Percentiles rank a stretch among this genome's conserved stretches.
Conservation (phyloP, 2,797 vertebrate genomes). For the Cygnus olor region DNA sequence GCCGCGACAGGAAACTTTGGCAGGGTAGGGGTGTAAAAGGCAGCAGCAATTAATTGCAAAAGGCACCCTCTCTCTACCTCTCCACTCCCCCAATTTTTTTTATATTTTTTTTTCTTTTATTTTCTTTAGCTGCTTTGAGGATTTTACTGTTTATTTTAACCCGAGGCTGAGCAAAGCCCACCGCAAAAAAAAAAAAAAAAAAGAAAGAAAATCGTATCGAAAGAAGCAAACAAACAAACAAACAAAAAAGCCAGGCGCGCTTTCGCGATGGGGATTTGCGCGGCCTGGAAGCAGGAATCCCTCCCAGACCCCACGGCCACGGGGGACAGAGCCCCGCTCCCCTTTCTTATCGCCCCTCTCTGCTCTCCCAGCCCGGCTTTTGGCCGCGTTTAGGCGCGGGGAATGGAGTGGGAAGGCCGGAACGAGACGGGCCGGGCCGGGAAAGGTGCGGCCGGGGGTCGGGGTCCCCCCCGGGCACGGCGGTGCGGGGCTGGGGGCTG, state of each 20-base stretch:
- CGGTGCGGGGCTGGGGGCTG: neutral
- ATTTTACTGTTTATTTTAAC: neutral
- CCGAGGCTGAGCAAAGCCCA: neutral
- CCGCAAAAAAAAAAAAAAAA: neutral
- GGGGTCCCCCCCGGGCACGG: neutral
- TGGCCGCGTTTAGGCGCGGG: neutral
- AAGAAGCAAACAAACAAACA: neutral
- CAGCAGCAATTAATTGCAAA: neutral
- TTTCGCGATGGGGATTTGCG: neutral
- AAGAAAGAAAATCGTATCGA: neutral
- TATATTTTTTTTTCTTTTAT: neutral
- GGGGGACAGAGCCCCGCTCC: neutral
- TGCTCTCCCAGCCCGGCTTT: neutral
- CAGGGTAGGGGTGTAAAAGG: slow-evolving; percentile 3
- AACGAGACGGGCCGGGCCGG: neutral
- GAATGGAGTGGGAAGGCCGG: neutral
- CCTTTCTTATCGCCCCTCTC: rapidly evolving
- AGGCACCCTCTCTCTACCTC: neutral
- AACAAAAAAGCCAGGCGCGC: neutral
- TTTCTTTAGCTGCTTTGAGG: neutral
- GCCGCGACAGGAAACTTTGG: neutral
- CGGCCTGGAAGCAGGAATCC: neutral
- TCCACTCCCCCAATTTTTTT: rapidly evolving
- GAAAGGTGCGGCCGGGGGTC: neutral
- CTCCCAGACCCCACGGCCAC: too few relatives aligned